Base-by-base conservation (phyloP, 1,140 invertebrate genomes). In the Platyscapa corneri region DNA sequence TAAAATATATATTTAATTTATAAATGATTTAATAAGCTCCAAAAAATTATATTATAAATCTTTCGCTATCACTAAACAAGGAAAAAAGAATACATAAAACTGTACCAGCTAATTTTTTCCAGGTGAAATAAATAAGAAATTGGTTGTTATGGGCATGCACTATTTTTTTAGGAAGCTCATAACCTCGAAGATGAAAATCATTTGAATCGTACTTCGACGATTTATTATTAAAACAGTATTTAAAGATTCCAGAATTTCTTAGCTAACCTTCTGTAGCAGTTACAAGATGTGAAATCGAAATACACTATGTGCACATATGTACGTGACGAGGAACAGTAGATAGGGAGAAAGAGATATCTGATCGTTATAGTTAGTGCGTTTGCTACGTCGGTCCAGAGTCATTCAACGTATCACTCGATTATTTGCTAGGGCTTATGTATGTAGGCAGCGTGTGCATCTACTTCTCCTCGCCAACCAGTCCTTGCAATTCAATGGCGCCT, bases 391-490 rank as follows among this genome's bases (percentile, higher is more conserved):
- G 32, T 46, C 23, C n/a, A 32, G 14, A 72, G 70, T 49, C 49
- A 74, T 72, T 74, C 32, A 70, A 56, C 75, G 74, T 84, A 79
- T 84, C 83, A 84, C 83, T 84, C 83, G 83, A 84, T 84, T 84
- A 84, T 84, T 84, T 84, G 76, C 76, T 76, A 39, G 76, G 42
- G 76, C 37, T 46, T 72, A 53, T 83, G 72, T 78, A 67, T 60
- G 49, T 83, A 42, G 56, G 42, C 27, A 64, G 60, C 34, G 53
- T 49, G 72, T 83, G 46, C 72, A 64, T 56, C 75, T 37, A 32
- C 49, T n/a, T 20, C 56, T 5, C 20, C 23, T 27, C 56, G 3
- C 23, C 23, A 6, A 37, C 16, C 37, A 16, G 37, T 74, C 16
- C 70, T 74, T 42, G 37, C 70, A 27, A 42, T 74, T 74, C 70